phyloP scores from a whole-genome alignment of 1,140 invertebrate genomes.

The Lordiphosa mommai region DNA sequence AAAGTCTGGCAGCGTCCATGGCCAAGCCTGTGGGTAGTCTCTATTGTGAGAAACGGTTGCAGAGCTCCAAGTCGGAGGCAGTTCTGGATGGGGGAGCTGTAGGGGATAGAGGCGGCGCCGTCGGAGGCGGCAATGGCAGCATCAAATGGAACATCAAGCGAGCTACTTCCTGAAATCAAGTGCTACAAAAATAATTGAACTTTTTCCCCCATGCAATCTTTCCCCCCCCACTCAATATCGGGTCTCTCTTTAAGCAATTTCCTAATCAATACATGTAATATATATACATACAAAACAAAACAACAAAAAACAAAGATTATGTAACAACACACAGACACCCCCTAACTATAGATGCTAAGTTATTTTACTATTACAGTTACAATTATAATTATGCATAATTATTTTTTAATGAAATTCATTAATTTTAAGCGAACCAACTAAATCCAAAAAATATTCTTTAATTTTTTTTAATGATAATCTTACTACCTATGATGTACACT shows the following conservation, averaged over 20 bases:
- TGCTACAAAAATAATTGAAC: neutral
- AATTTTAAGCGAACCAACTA: conserved; percentile 29
- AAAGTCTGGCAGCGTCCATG: conserved; percentile 64
- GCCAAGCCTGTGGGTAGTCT: conserved; percentile 63
- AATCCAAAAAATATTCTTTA: conserved; percentile 49
- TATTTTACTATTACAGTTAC: conserved; percentile 47
- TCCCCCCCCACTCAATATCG: neutral
- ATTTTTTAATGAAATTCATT: conserved; percentile 41
- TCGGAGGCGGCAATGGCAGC: conserved; percentile 9
- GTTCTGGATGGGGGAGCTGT: conserved; percentile 22
- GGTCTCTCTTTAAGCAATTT: conserved; percentile 4
- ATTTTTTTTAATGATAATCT: conserved; percentile 21
- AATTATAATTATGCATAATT: conserved; percentile 35
- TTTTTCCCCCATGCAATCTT: conserved; percentile 4
- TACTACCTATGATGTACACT: neutral
- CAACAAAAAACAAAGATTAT: conserved; percentile 5
- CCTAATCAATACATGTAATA: conserved; percentile 3
- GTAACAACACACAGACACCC: conserved; percentile 1
- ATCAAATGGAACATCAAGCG: conserved; percentile 19
- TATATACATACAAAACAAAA: neutral
- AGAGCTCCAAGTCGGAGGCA: conserved; percentile 70
- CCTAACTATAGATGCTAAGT: conserved; percentile 27
- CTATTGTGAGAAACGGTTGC: conserved; percentile 73
- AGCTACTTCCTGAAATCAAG: neutral
- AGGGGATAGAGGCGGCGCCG: neutral